Percentiles rank a stretch among this genome's conserved stretches.
Conservation (phyloP, 2,797 vertebrate genomes). For the Pipistrellus nathusii region DNA sequence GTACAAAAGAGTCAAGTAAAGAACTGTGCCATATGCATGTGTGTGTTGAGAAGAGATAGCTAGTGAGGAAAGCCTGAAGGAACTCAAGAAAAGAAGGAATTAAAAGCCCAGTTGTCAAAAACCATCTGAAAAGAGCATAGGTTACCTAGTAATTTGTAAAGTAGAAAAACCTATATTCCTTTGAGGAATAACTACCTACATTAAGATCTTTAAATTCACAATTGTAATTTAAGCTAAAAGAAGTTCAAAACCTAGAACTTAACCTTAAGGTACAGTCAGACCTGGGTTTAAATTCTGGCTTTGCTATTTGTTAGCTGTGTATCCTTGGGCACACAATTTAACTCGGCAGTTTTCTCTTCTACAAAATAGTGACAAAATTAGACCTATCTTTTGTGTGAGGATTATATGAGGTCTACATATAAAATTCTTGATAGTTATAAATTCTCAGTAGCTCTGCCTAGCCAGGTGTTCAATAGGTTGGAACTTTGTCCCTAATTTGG, state of each 20-base stretch:
- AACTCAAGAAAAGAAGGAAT: background rate
- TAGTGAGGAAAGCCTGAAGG: background rate
- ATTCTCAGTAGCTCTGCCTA: background rate
- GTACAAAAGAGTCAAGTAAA: background rate
- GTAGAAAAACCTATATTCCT: background rate
- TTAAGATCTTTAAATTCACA: background rate
- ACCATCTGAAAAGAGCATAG: background rate
- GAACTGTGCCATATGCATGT: background rate
- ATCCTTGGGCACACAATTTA: background rate
- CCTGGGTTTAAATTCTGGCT: background rate
- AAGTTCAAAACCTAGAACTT: slow-evolving; percentile 2
- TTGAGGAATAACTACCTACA: background rate
- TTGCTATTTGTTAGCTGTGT: background rate
- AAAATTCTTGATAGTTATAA: background rate
- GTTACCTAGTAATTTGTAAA: background rate
- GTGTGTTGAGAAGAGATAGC: background rate
- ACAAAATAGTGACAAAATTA: background rate
- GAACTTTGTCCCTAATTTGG: background rate
- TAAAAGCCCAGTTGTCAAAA: background rate
- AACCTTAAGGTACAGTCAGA: background rate
- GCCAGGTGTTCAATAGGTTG: background rate
- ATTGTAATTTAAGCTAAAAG: background rate
- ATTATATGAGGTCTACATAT: background rate
- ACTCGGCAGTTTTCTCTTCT: background rate
- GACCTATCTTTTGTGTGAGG: background rate